Evolutionary conservation across 2,888 invertebrate species (phyloP).

Genomic region (Prosapia bicincta): DNA sequence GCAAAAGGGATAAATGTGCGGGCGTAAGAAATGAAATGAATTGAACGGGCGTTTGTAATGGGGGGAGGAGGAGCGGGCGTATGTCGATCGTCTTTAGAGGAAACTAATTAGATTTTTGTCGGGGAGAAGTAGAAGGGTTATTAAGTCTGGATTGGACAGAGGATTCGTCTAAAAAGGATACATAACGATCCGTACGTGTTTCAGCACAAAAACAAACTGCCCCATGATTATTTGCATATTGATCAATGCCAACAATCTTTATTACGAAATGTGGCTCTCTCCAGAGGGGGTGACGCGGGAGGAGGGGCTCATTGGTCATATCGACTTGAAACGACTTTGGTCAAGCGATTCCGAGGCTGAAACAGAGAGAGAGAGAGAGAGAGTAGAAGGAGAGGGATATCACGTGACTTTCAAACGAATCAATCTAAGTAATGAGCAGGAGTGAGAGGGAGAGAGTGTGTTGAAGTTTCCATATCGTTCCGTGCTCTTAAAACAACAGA

Average conservation of each 20-base stretch:
- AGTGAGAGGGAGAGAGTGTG: slow-evolving; percentile 19
- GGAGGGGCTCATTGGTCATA: slow-evolving; percentile 16
- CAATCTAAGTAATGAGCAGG: slow-evolving; percentile 37
- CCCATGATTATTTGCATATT: slow-evolving; percentile 40
- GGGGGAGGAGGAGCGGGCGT: neutral
- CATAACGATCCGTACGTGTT: slow-evolving; percentile 21
- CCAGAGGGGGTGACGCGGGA: neutral
- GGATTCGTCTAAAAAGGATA: neutral
- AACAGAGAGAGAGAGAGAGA: neutral
- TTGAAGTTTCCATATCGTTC: slow-evolving; percentile 2
- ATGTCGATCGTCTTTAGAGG: slow-evolving; percentile 2
- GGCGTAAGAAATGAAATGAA: slow-evolving; percentile 1
- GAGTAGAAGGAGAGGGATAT: neutral
- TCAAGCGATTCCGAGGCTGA: neutral
- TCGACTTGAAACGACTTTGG: slow-evolving; percentile 29
- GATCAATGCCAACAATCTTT: slow-evolving; percentile 39
- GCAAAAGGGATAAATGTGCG: neutral
- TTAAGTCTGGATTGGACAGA: neutral
- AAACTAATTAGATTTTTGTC: slow-evolving; percentile 2
- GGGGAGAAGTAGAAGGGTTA: neutral
- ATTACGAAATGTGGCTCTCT: slow-evolving; percentile 34
- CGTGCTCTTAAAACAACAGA: slow-evolving; percentile 2
- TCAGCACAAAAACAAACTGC: slow-evolving; percentile 31
- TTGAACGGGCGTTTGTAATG: slow-evolving; percentile 8
- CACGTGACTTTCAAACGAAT: slow-evolving; percentile 37